phyloP scores from a whole-genome alignment of 30 jellyfish, hydroid and myxozoan species.

The Euphysa ruthae region DNA sequence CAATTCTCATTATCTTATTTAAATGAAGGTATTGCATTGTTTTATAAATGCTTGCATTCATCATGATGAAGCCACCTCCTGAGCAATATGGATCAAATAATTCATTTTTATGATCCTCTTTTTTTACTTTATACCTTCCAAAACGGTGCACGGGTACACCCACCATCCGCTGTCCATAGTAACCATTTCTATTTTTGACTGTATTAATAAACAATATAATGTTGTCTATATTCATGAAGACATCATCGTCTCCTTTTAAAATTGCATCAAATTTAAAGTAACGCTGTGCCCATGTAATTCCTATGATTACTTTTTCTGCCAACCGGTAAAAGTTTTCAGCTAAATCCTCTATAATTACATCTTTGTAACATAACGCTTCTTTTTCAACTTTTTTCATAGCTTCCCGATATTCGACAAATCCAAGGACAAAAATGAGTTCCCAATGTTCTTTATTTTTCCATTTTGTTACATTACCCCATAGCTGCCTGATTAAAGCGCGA shows the following conservation, averaged over 20 bases:
- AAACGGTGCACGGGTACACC: constrained; percentile 31
- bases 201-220: background rate
- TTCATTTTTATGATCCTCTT: constrained; percentile 25
- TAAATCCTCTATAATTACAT: constrained; percentile 21
- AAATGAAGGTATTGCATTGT: constrained; percentile 14
- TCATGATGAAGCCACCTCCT: constrained; percentile 36
- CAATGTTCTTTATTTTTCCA: constrained; percentile 3
- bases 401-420: background rate
- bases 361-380: constrained; percentile 7
- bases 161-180: constrained; percentile 11
- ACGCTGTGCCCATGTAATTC: constrained; percentile 13
- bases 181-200: background rate
- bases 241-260: constrained; percentile 29
- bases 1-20: constrained; percentile 7
- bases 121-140: constrained; percentile 23
- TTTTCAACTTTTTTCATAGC: constrained; percentile 7
- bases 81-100: constrained; percentile 38
- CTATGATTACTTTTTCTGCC: constrained; percentile 27
- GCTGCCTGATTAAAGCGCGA: constrained; percentile 6
- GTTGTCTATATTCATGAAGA: constrained; percentile 21
- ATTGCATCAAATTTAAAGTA: constrained; percentile 14
- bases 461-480: constrained; percentile 18
- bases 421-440: constrained; percentile 10
- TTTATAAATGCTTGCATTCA: constrained; percentile 16
- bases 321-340: constrained; percentile 11